Conservation (phyloP, 2,888 invertebrate species). For the Drosophila tripunctata region DNA sequence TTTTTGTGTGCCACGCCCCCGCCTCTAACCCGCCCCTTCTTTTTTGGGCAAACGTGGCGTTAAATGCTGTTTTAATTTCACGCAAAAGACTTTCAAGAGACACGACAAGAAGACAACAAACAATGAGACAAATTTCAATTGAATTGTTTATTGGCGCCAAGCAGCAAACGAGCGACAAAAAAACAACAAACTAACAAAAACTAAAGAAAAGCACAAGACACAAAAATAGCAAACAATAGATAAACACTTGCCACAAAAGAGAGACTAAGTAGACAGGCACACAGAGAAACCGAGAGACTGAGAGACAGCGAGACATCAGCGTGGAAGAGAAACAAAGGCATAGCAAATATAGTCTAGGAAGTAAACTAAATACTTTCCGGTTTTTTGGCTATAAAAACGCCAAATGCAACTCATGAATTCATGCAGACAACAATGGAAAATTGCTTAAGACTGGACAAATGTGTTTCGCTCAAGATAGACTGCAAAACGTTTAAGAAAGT, state of each 20-base stretch:
- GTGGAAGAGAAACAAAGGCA: conserved; percentile 23
- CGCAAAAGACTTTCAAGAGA: conserved; percentile 54
- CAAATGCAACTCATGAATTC: conserved; percentile 5
- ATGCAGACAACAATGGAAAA: conserved; percentile 3
- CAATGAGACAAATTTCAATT: conserved; percentile 49
- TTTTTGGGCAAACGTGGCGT: conserved; percentile 40
- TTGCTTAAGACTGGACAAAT: no score
- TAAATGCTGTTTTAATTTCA: conserved; percentile 66
- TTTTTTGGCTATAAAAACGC: conserved; percentile 8
- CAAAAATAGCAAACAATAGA: not conserved
- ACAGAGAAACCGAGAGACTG: not conserved
- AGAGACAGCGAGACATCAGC: no score
- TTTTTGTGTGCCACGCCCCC: conserved; percentile 34
- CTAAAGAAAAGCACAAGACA: not conserved
- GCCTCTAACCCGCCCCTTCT: not conserved
- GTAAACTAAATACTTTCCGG: no score
- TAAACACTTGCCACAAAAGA: conserved; percentile 25
- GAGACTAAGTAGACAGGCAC: conserved; percentile 17
- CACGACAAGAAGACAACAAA: conserved; percentile 12
- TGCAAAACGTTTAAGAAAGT: conserved; percentile 1
- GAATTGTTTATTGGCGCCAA: conserved; percentile 62
- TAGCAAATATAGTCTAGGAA: conserved; percentile 26
- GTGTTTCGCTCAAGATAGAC: no score
- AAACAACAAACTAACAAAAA: conserved; percentile 7
- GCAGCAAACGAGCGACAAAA: conserved; percentile 8